A percentile compares a stretch with the other conserved stretches of the same genome.
phyloP scores from a whole-genome alignment of 1,140 invertebrate genomes.

The Metaphire vulgaris region DNA sequence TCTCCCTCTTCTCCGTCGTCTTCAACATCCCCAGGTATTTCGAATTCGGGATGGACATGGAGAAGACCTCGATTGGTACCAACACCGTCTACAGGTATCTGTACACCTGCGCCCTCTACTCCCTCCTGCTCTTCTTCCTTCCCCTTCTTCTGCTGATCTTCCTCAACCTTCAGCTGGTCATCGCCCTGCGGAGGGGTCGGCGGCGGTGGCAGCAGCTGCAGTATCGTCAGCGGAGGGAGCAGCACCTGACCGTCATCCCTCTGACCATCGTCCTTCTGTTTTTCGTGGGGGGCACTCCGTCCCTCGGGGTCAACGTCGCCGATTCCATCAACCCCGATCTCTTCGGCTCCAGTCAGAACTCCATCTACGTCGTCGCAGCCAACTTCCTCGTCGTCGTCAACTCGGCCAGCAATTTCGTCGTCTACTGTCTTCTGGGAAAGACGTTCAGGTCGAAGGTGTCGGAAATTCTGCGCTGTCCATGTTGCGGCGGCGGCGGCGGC shows the following conservation, averaged over 20 bases:
- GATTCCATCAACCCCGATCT: slow-evolving; percentile 14
- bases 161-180: slow-evolving; percentile 16
- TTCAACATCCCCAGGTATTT: slow-evolving; percentile 23
- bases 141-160: slow-evolving; percentile 4
- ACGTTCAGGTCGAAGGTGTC: slow-evolving; percentile 8
- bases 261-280: slow-evolving; percentile 16
- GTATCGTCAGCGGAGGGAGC: slow-evolving; percentile 6
- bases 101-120: slow-evolving; percentile 13
- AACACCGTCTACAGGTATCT: slow-evolving; percentile 11
- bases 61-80: background rate
- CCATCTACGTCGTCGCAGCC: background rate
- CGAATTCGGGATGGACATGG: slow-evolving; percentile 9
- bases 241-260: slow-evolving; percentile 8
- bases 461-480: background rate
- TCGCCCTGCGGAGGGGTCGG: background rate
- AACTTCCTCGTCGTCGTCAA: slow-evolving; percentile 17
- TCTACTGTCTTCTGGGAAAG: slow-evolving; percentile 17
- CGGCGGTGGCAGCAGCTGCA: slow-evolving; percentile 11
- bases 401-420: slow-evolving; percentile 18
- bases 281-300: slow-evolving; percentile 18
- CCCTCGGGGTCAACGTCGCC: slow-evolving; percentile 1
- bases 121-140: slow-evolving; percentile 1
- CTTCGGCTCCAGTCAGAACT: background rate
- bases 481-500: background rate
- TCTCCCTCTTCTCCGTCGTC: slow-evolving; percentile 1